A percentile compares a stretch with the other conserved stretches of the same genome.
These are phyloP conservation scores for Chymomyza costata DNA, from an alignment of 1,140 invertebrate genomes.

Conservation along the genomic window DNA sequence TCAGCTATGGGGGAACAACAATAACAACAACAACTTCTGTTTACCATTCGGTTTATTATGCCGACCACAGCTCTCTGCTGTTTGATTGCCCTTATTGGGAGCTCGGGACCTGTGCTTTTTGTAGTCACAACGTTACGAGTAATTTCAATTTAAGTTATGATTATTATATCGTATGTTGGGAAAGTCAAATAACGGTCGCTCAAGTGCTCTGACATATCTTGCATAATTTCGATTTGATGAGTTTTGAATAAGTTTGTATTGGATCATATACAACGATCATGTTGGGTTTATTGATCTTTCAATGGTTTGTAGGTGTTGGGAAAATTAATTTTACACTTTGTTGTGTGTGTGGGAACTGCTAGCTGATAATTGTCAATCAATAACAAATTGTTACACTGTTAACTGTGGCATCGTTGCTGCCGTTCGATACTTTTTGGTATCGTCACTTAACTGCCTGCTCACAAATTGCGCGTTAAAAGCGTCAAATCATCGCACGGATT, in stretches of 20 bases:
- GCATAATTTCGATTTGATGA: constrained; percentile 66
- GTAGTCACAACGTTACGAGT: neutral
- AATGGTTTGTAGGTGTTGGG: constrained; percentile 42
- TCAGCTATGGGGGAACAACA: constrained; percentile 25
- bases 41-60: constrained; percentile 71
- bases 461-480: constrained; percentile 44
- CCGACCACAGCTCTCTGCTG: constrained; percentile 38
- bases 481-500: constrained; percentile 60
- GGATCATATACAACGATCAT: too few species aligned
- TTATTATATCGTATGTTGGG: constrained; percentile 63
- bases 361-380: too few species aligned
- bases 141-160: constrained; percentile 68
- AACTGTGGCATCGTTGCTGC: too few species aligned
- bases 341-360: too few species aligned
- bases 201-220: constrained; percentile 23
- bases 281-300: constrained; percentile 59
- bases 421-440: neutral
- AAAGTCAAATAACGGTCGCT: constrained; percentile 61
- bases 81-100: constrained; percentile 71
- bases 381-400: too few species aligned
- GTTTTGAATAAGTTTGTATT: constrained; percentile 48
- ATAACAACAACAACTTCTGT: constrained; percentile 31
- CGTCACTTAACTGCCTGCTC: constrained; percentile 1
- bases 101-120: constrained; percentile 17
- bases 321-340: constrained; percentile 46